These are phyloP conservation scores for Styela plicata DNA, from an alignment of 23 tunicate genomes.

Conservation along the genomic window DNA sequence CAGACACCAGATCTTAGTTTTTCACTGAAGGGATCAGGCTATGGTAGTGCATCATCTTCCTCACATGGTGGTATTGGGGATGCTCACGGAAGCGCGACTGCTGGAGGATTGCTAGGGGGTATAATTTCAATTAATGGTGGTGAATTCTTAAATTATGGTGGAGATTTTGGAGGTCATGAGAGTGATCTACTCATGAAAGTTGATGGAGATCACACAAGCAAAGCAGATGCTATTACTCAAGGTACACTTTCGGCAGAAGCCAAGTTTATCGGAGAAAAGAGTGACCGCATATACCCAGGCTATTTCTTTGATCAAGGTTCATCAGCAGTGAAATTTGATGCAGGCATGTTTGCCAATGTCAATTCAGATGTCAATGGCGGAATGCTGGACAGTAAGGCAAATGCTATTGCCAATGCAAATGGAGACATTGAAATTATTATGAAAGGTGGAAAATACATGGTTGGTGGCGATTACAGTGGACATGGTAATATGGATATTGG, in stretches of 20 bases:
- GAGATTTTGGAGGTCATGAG: background rate
- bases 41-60: background rate
- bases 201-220: background rate
- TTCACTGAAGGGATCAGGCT: background rate
- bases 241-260: background rate
- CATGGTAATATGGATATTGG: background rate
- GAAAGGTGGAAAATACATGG: background rate
- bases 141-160: background rate
- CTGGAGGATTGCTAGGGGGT: background rate
- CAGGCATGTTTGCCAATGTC: background rate
- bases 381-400: background rate
- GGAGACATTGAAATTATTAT: background rate
- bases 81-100: background rate
- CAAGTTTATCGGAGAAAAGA: background rate
- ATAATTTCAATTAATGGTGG: background rate
- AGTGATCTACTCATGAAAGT: background rate
- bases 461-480: background rate
- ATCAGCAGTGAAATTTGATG: background rate
- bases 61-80: background rate
- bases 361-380: background rate
- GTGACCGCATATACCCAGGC: background rate
- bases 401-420: background rate
- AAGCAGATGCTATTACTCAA: background rate
- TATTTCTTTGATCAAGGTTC: background rate
- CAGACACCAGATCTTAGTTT: background rate